Conservation (phyloP, 2,113 vertebrate genomes). For the Prunella fulvescens region DNA sequence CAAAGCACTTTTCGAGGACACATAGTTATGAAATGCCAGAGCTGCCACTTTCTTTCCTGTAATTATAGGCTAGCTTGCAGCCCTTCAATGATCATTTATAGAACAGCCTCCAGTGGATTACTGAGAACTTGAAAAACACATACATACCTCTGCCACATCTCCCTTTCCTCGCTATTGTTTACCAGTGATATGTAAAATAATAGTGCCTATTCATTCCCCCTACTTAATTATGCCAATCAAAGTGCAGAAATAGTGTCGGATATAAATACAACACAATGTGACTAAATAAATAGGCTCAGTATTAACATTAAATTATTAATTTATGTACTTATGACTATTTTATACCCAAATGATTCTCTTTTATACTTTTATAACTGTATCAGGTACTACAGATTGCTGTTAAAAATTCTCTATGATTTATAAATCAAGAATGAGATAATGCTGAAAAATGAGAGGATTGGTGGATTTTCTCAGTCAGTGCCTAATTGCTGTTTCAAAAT, state of each 20-base stretch:
- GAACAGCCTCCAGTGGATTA: slow-evolving; percentile 97
- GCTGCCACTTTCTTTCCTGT: slow-evolving; percentile 99
- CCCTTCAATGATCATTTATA: slow-evolving; percentile 99
- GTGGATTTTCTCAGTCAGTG: slow-evolving; percentile 86
- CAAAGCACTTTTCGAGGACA: slow-evolving; percentile 99
- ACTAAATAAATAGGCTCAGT: slow-evolving; percentile 80
- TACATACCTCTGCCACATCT: slow-evolving; percentile 83
- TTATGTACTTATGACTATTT: slow-evolving; percentile 87
- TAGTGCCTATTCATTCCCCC: slow-evolving; percentile 82
- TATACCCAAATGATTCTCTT: slow-evolving; percentile 84
- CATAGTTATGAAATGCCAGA: slow-evolving; percentile 99
- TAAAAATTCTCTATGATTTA: slow-evolving; percentile 91
- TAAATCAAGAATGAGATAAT: slow-evolving; percentile 93
- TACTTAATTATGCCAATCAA: slow-evolving; percentile 93
- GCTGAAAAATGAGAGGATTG: slow-evolving; percentile 84
- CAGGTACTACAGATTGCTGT: slow-evolving; percentile 86
- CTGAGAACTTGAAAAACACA: slow-evolving; percentile 91
- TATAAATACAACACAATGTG: slow-evolving; percentile 83
- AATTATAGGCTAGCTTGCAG: slow-evolving; percentile 99
- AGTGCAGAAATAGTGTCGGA: slow-evolving; percentile 77
- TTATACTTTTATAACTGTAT: slow-evolving; percentile 87
- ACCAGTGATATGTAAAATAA: slow-evolving; percentile 93
- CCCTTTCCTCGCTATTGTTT: slow-evolving; percentile 89
- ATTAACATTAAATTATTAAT: slow-evolving; percentile 91
- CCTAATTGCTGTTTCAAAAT: slow-evolving; percentile 99